Conservation (phyloP, 2,797 vertebrate species). For the Tolypeutes matacus region DNA sequence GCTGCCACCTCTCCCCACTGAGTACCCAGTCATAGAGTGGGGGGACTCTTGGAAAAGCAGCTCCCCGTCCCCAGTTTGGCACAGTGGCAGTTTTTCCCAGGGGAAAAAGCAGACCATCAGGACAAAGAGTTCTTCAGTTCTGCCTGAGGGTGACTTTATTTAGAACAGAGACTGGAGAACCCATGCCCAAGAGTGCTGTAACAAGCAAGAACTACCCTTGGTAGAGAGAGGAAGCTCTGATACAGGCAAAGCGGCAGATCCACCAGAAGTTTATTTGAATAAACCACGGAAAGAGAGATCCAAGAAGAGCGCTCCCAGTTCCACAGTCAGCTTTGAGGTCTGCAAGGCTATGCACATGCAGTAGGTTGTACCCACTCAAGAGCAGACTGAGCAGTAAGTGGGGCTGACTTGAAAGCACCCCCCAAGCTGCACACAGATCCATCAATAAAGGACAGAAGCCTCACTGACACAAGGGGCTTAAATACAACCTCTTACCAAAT, state of each 20-base stretch:
- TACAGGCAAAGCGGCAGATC: not conserved
- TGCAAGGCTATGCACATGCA: not conserved
- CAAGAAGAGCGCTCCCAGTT: not conserved
- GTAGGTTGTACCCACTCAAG: not conserved
- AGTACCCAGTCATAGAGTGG: not conserved
- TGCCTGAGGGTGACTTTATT: not conserved
- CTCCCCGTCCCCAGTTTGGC: not conserved
- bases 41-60: not conserved
- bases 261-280: not conserved
- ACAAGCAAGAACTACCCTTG: not conserved
- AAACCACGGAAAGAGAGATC: not conserved
- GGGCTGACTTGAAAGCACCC: not conserved
- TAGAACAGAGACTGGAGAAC: not conserved
- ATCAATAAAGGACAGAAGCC: no score
- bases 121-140: not conserved
- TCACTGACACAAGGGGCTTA: no score
- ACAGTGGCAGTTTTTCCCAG: not conserved
- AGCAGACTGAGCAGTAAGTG: not conserved
- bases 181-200: not conserved
- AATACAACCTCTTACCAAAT: no score
- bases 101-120: not conserved
- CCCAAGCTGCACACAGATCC: no score
- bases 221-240: not conserved
- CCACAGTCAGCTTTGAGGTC: not conserved
- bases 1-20: not conserved